Evolutionary conservation across 2,888 invertebrate species (phyloP).

Genomic region (Sesia bembeciformis): DNA sequence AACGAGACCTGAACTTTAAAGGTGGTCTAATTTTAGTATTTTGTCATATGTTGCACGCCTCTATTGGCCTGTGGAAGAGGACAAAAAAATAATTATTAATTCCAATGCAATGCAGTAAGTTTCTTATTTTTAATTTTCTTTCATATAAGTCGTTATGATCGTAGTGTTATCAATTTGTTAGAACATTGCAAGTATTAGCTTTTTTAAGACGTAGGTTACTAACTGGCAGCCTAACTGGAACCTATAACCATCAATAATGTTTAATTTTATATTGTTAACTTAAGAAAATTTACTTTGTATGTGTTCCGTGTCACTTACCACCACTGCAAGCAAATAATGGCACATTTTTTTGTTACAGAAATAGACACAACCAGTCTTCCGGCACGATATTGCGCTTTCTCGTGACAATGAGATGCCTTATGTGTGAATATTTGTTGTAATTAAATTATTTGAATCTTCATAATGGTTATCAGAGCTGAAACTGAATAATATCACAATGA

Average conservation of each 20-base stretch:
- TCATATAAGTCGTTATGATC: background rate
- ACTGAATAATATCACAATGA: conserved; percentile 73
- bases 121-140: conserved; percentile 21
- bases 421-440: conserved; percentile 38
- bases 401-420: conserved; percentile 59
- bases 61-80: conserved; percentile 64
- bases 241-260: background rate
- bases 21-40: conserved; percentile 53
- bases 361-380: conserved; percentile 60
- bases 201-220: background rate
- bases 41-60: conserved; percentile 72
- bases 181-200: background rate
- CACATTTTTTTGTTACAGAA: conserved; percentile 58
- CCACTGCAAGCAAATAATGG: background rate
- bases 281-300: background rate
- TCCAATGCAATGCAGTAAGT: conserved; percentile 69
- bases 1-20: conserved; percentile 25
- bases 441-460: conserved; percentile 24
- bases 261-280: background rate
- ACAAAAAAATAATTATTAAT: conserved; percentile 67
- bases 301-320: background rate
- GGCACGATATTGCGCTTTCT: conserved; percentile 53
- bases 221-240: background rate
- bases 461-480: conserved; percentile 54
- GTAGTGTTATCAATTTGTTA: background rate